Conservation (phyloP, 2,888 invertebrate genomes). For the Polia nebulosa region DNA sequence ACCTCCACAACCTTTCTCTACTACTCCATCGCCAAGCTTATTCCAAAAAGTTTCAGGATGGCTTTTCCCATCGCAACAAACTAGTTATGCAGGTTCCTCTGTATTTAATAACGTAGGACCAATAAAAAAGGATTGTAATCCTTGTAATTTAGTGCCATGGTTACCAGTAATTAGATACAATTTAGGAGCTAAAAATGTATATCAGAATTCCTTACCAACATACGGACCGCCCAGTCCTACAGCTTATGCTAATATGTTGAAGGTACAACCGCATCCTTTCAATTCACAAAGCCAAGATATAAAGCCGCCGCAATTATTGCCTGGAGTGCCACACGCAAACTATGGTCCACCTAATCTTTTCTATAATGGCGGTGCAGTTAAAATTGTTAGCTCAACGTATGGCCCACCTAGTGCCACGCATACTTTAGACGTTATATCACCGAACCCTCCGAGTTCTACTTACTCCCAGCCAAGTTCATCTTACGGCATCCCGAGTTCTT, state of each 20-base stretch:
- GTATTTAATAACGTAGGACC: slow-evolving; percentile 74
- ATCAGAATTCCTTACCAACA: slow-evolving; percentile 79
- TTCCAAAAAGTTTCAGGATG: slow-evolving; percentile 92
- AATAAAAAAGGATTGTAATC: slow-evolving; percentile 92
- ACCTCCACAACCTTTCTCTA: slow-evolving; percentile 84
- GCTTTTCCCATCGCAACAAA: slow-evolving; percentile 91
- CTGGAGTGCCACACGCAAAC: slow-evolving; percentile 75
- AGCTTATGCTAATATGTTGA: slow-evolving; percentile 74
- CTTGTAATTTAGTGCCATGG: slow-evolving; percentile 96
- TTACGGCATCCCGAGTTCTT: slow-evolving; percentile 65
- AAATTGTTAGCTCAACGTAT: slow-evolving; percentile 79
- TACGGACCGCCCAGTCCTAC: slow-evolving; percentile 87
- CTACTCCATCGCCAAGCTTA: slow-evolving; percentile 88
- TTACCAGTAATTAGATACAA: slow-evolving; percentile 92
- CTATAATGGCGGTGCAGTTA: slow-evolving; percentile 67
- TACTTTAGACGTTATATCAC: slow-evolving; percentile 78
- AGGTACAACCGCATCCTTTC: slow-evolving; percentile 76
- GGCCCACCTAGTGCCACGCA: slow-evolving; percentile 80
- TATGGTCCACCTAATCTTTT: slow-evolving; percentile 79
- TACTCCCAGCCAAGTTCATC: slow-evolving; percentile 73
- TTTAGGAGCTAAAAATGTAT: slow-evolving; percentile 80
- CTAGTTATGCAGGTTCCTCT: slow-evolving; percentile 72
- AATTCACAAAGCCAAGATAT: slow-evolving; percentile 70
- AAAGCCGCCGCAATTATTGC: slow-evolving; percentile 70
- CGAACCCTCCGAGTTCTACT: slow-evolving; percentile 74